Evolutionary conservation across 2,797 vertebrate species (phyloP).

Genomic region (Periparus ater): DNA sequence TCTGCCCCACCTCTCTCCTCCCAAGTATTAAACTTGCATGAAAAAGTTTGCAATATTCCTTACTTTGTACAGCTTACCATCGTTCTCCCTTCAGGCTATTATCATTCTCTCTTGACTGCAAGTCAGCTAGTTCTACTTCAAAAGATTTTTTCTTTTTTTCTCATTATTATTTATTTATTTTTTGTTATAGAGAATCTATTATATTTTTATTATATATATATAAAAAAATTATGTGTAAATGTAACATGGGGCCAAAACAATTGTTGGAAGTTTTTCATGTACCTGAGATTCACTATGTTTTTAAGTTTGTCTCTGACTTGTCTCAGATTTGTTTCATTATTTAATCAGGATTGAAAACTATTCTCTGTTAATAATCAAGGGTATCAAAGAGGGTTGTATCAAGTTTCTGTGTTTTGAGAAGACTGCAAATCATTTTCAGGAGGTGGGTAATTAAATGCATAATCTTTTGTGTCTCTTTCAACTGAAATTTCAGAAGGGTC

Average conservation of each 20-base stretch:
- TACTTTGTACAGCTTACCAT: not conserved
- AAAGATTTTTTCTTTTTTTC: not conserved
- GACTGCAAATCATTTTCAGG: constrained; percentile 19
- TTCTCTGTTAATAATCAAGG: constrained; percentile 11
- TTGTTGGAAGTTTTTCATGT: not conserved
- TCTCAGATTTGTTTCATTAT: not conserved
- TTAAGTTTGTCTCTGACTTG: not conserved
- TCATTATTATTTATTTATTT: fast-evolving
- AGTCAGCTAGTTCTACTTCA: not conserved
- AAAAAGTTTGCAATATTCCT: not conserved
- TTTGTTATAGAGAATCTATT: not conserved
- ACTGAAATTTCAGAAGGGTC: constrained; percentile 36
- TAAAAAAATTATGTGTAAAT: not conserved
- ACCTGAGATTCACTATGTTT: not conserved
- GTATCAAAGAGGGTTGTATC: constrained; percentile 15
- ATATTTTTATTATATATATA: not conserved
- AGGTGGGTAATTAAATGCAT: not conserved
- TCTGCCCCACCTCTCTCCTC: not conserved
- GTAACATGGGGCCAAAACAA: not conserved
- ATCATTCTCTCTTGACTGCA: not conserved
- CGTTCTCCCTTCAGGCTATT: not conserved
- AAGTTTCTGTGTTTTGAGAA: constrained; percentile 48
- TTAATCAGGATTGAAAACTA: not conserved
- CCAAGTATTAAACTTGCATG: not conserved
- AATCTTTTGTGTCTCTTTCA: not conserved